phyloP scores from a whole-genome alignment of 2,888 invertebrate genomes.

The Ectobius pallidus region DNA sequence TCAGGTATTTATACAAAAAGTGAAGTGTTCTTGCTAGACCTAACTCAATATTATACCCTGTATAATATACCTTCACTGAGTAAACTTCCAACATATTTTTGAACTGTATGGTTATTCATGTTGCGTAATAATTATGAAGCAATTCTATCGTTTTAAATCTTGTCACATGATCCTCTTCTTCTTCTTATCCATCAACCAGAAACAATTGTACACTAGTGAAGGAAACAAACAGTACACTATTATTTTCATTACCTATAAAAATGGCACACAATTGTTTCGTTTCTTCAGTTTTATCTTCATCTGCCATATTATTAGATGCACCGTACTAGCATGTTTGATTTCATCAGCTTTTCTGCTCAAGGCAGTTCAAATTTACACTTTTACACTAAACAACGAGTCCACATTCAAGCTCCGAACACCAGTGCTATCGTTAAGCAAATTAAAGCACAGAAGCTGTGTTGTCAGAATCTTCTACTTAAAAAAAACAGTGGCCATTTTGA shows the following conservation, averaged over 20 bases:
- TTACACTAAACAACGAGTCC: neutral
- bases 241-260: neutral
- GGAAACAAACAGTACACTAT: neutral
- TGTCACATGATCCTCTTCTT: neutral
- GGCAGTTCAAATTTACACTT: neutral
- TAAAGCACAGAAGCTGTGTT: neutral
- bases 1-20: no score
- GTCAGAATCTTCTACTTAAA: neutral
- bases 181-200: neutral
- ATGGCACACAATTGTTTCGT: constrained; percentile 18
- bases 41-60: no score
- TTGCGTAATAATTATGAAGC: no score
- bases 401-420: neutral
- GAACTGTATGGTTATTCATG: no score
- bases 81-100: no score
- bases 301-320: neutral
- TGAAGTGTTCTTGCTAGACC: no score
- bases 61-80: no score
- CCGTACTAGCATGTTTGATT: neutral
- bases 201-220: neutral
- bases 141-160: neutral
- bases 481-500: constrained; percentile 1
- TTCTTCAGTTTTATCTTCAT: neutral
- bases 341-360: neutral
- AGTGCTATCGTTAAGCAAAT: neutral